Conservation (phyloP, 2,113 vertebrate species). For the Forbesichthys agassizii region DNA sequence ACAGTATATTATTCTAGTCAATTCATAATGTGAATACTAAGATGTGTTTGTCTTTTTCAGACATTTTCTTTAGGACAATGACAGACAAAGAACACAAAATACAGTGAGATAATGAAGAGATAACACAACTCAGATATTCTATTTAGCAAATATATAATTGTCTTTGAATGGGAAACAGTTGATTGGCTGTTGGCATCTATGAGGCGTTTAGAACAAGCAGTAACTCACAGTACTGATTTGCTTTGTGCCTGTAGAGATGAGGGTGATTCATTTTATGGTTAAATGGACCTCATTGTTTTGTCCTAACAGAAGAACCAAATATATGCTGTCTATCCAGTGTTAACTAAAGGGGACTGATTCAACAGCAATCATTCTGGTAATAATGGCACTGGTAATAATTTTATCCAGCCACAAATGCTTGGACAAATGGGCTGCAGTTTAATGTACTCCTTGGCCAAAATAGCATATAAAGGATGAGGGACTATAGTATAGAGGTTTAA, state of each 20-base stretch:
- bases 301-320: slow-evolving; percentile 53
- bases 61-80: neutral
- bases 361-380: neutral
- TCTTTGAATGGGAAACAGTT: slow-evolving; percentile 31
- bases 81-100: slow-evolving; percentile 1
- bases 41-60: slow-evolving; percentile 7
- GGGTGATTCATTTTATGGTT: slow-evolving; percentile 54
- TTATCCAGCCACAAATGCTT: slow-evolving; percentile 27
- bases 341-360: slow-evolving; percentile 20
- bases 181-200: slow-evolving; percentile 21
- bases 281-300: slow-evolving; percentile 67
- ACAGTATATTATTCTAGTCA: slow-evolving; percentile 2
- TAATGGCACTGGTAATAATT: too few relatives aligned
- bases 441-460: slow-evolving; percentile 57
- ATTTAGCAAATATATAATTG: slow-evolving; percentile 19
- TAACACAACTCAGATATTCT: slow-evolving; percentile 1
- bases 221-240: slow-evolving; percentile 52
- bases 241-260: slow-evolving; percentile 41
- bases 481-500: slow-evolving; percentile 65
- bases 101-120: neutral
- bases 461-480: slow-evolving; percentile 64
- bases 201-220: slow-evolving; percentile 51
- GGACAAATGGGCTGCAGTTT: slow-evolving; percentile 32
- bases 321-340: slow-evolving; percentile 53
- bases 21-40: slow-evolving; percentile 1